Percentiles rank a stretch among this genome's conserved stretches.
Conservation (phyloP, 1,140 invertebrate genomes). For the Pseudomyrmex concolor region DNA sequence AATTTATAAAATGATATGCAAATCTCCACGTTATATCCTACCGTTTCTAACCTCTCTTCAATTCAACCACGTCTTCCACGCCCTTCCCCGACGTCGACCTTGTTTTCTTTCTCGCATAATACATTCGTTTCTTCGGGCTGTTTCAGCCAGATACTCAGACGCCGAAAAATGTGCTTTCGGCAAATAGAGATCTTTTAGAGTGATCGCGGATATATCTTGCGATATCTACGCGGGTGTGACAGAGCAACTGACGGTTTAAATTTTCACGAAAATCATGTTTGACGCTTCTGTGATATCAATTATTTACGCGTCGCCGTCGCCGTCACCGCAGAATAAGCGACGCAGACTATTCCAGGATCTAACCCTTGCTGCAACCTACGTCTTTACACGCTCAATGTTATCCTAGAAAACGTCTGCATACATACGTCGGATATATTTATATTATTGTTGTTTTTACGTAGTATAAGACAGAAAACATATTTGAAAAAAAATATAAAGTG, state of each 20-base stretch:
- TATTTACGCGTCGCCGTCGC: slow-evolving; percentile 2
- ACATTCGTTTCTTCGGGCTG: slow-evolving; percentile 48
- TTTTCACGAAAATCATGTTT: slow-evolving; percentile 23
- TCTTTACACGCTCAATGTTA: not conserved
- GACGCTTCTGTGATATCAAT: slow-evolving; percentile 10
- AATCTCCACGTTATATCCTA: slow-evolving; percentile 67
- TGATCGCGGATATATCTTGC: not conserved
- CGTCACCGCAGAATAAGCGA: slow-evolving; percentile 1
- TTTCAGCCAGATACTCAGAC: slow-evolving; percentile 13
- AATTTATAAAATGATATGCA: slow-evolving; percentile 76
- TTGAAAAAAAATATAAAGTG: not conserved
- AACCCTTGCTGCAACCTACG: not conserved
- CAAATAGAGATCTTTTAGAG: not conserved
- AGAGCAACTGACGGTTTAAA: slow-evolving; percentile 1
- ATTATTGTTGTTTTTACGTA: not conserved
- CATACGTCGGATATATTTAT: not conserved
- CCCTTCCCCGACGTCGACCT: slow-evolving; percentile 1
- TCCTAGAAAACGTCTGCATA: not conserved
- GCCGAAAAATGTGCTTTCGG: slow-evolving; percentile 23
- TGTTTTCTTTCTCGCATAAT: slow-evolving; percentile 62
- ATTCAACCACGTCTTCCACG: slow-evolving; percentile 34
- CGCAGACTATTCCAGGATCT: not conserved
- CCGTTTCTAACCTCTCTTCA: slow-evolving; percentile 43
- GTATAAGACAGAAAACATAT: not conserved
- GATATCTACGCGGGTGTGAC: no score